Base-by-base conservation (phyloP, 2,797 vertebrate genomes). In the Rhinichthys osculus region DNA sequence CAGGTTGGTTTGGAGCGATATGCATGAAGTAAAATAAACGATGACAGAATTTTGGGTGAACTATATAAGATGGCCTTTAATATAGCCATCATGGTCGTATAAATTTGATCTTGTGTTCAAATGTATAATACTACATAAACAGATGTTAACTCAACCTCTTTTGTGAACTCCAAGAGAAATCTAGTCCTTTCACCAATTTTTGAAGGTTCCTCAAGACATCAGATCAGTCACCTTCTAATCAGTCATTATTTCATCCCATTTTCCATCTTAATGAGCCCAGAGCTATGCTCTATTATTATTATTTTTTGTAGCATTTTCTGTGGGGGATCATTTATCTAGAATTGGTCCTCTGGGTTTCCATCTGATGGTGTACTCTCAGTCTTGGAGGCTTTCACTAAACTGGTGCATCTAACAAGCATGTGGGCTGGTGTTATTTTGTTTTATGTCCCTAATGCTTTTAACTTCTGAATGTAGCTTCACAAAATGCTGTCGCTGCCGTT, bases 391-490 rank as follows among this genome's bases (percentile, higher is more conserved):
- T 72, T 69, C 40, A 71, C 44, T 6, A 71, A 79, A 79, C 70
- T n/a, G 57, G 84, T 38, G 83, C 70, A 54, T 87, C 38, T 66
- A 83, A 87, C 74, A 54, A 71, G 64, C 50, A 40, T 70, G 69
- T 87, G 70, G 80, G 88, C 40, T 87, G 79, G 52, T 42, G 71
- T 86, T 86, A 89, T 88, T 78, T 84, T 57, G 81, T 83, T 87
- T 89, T 52, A 84, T 47, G 71, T 89, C 81, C 78, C 87, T 82
- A 54, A 82, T 89, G 83, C 83, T 85, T 88, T 88, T 82, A 88
- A 87, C 83, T 83, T 86, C 38, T 44, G 87, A 69, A 85, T 85
- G 59, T 77, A 82, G 57, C 73, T 72, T 21, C 35, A 42, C 77
- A 88, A 76, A 83, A 82, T 87, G 78, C 27, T 23, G 83, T 87